Percentiles rank a stretch among this genome's conserved stretches.
These are phyloP conservation scores for Heteromurus nitidus DNA, from an alignment of 2,888 invertebrate species.

Conservation along the genomic window DNA sequence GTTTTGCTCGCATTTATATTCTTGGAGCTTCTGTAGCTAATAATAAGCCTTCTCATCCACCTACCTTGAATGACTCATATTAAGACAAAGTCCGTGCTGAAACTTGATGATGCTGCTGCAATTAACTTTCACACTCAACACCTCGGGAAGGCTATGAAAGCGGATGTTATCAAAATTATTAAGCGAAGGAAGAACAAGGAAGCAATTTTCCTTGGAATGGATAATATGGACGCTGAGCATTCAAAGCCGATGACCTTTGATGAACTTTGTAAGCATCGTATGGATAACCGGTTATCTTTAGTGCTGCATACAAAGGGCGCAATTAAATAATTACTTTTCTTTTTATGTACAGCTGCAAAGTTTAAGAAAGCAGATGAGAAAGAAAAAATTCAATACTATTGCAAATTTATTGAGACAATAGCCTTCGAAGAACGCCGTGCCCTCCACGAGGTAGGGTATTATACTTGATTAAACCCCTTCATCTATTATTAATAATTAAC, in stretches of 20 bases:
- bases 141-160: conserved; percentile 22
- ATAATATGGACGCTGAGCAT: conserved; percentile 28
- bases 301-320: no score
- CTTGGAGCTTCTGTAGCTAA: no score
- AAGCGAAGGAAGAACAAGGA: conserved; percentile 18
- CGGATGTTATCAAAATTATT: conserved; percentile 4
- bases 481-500: no score
- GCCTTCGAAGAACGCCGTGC: conserved; percentile 38
- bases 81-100: conserved; percentile 36
- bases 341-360: conserved; percentile 30
- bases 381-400: conserved; percentile 38
- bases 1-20: no score
- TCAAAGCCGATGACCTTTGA: conserved; percentile 41
- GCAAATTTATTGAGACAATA: conserved; percentile 35
- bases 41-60: no score
- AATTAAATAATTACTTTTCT: no score
- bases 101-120: conserved; percentile 3
- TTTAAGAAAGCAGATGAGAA: conserved; percentile 38
- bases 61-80: no score
- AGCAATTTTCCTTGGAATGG: conserved; percentile 28
- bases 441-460: conserved; percentile 48
- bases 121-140: background rate
- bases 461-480: background rate
- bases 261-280: conserved; percentile 6
- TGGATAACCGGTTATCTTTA: no score